These are phyloP conservation scores for Coregonus suidteri DNA, from an alignment of 2,797 vertebrate genomes.

Conservation along the genomic window DNA sequence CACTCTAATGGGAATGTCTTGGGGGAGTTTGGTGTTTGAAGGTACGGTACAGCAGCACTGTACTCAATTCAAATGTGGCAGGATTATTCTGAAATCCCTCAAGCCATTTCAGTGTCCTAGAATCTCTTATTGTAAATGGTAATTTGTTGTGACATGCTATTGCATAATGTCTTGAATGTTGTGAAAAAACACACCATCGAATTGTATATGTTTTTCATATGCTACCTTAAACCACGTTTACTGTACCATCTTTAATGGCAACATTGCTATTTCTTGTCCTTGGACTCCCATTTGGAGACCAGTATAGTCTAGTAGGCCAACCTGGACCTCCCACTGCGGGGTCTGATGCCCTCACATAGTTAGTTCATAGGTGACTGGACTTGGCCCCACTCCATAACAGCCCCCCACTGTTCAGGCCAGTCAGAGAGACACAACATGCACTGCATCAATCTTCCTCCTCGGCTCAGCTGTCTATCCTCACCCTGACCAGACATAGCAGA, in stretches of 20 bases:
- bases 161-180: not conserved
- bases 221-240: not conserved
- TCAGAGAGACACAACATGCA: constrained; percentile 20
- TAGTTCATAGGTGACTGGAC: constrained; percentile 8
- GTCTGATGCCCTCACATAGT: not conserved
- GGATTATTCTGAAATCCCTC: not conserved
- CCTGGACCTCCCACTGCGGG: not conserved
- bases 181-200: not conserved
- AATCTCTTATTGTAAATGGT: not conserved
- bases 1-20: constrained; percentile 24
- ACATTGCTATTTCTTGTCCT: not conserved
- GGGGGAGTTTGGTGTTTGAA: constrained; percentile 20
- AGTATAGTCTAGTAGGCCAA: not conserved
- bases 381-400: not conserved
- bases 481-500: constrained; percentile 66
- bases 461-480: constrained; percentile 61
- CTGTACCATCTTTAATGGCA: not conserved
- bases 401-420: constrained; percentile 17
- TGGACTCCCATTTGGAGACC: not conserved
- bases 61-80: not conserved
- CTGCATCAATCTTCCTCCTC: constrained; percentile 37
- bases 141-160: not conserved
- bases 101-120: not conserved
- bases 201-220: not conserved
- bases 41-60: constrained; percentile 14